Evolutionary conservation across 2,113 vertebrate species (phyloP).

Genomic region (Montifringilla adamsi): DNA sequence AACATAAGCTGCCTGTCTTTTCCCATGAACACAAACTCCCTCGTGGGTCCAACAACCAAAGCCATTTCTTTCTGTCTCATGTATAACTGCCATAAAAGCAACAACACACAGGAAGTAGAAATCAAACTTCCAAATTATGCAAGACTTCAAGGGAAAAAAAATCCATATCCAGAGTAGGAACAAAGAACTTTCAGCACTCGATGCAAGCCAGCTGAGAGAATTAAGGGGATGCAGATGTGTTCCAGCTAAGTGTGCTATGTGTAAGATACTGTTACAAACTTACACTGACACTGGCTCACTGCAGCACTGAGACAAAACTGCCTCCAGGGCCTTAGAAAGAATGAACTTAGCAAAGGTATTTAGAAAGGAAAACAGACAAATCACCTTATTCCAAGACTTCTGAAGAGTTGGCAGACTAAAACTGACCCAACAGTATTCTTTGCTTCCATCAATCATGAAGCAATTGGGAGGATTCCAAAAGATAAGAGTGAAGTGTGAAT

Average conservation of each 20-base stretch:
- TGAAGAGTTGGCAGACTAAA: not conserved
- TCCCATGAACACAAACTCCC: not conserved
- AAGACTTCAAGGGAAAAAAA: not conserved
- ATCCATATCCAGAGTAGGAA: not conserved
- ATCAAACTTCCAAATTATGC: not conserved
- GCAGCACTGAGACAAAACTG: not conserved
- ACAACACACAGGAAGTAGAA: not conserved
- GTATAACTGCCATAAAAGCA: not conserved
- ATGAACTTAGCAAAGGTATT: not conserved
- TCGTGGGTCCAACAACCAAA: not conserved
- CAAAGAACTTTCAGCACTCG: not conserved
- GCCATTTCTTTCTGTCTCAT: not conserved
- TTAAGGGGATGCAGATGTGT: not conserved
- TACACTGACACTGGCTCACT: not conserved
- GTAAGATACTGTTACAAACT: not conserved
- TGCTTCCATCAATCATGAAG: not conserved
- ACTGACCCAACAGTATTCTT: not conserved
- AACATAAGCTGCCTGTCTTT: not conserved
- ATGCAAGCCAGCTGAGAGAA: not conserved
- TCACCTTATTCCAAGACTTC: not conserved
- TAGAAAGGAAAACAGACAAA: not conserved
- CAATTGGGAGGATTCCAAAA: not conserved
- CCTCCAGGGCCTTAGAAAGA: not conserved
- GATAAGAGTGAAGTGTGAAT: not conserved
- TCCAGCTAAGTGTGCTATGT: too few species aligned